phyloP scores from a whole-genome alignment of 2,113 vertebrate species.

The Aythya baeri region DNA sequence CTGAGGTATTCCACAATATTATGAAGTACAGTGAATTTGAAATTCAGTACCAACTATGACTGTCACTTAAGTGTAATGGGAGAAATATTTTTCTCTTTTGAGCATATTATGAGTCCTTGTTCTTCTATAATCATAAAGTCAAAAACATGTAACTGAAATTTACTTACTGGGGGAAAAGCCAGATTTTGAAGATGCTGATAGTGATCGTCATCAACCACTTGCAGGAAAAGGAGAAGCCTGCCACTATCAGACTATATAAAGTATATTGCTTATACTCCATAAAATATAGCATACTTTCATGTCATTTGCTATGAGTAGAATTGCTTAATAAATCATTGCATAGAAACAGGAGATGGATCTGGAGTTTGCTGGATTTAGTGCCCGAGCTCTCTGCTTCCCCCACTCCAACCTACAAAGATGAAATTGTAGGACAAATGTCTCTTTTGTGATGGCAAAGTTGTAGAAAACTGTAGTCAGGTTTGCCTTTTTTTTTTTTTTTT shows the following conservation, averaged over 20 bases:
- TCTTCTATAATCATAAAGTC: neutral
- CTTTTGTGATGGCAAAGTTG: neutral
- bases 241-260: neutral
- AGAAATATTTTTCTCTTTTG: neutral
- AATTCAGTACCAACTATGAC: neutral
- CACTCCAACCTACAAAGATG: neutral
- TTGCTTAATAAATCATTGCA: neutral
- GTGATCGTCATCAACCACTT: neutral
- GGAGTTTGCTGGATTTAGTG: neutral
- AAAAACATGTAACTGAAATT: neutral
- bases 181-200: neutral
- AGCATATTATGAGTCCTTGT: neutral
- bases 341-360: neutral
- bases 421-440: neutral
- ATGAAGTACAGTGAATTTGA: neutral
- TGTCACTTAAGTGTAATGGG: neutral
- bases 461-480: neutral
- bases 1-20: neutral
- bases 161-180: neutral
- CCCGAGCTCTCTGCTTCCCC: neutral
- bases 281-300: neutral
- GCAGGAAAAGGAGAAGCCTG: neutral
- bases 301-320: neutral
- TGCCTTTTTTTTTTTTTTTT: neutral
- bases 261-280: neutral